These are phyloP conservation scores for Brachyrhaphis roseni DNA, from an alignment of 2,797 vertebrate genomes.

Conservation along the genomic window DNA sequence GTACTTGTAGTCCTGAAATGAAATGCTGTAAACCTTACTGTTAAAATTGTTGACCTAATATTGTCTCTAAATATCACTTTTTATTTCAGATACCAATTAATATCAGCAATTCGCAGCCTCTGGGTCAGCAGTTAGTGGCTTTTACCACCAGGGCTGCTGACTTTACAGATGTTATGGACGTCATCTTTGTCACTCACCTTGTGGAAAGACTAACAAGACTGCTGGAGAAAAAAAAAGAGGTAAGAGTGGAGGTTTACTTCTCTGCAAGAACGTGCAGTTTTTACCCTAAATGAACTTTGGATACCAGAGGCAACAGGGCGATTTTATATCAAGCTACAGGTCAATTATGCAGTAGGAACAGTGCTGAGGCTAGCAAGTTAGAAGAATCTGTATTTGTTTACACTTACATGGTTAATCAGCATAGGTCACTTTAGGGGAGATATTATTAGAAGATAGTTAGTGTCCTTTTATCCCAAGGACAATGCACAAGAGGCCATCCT, in stretches of 20 bases:
- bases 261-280: conserved; percentile 15
- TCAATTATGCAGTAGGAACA: conserved; percentile 34
- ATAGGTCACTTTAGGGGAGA: conserved; percentile 48
- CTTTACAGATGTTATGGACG: conserved; percentile 90
- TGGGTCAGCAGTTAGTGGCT: conserved; percentile 86
- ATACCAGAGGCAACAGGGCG: conserved; percentile 10
- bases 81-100: conserved; percentile 86
- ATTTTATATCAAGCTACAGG: conserved; percentile 42
- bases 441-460: conserved; percentile 55
- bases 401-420: conserved; percentile 54
- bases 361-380: conserved; percentile 43
- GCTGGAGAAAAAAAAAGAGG: conserved; percentile 84
- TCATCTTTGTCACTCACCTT: conserved; percentile 90
- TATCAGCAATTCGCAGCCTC: conserved; percentile 82
- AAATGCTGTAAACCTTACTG: neutral
- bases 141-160: conserved; percentile 86
- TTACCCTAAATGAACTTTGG: conserved; percentile 34
- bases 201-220: conserved; percentile 89
- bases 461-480: conserved; percentile 56
- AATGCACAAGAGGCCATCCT: conserved; percentile 52
- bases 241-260: conserved; percentile 63
- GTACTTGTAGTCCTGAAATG: neutral
- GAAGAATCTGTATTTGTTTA: conserved; percentile 58
- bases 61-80: conserved; percentile 21
- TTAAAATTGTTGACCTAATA: neutral